Base-by-base conservation (phyloP, 2,797 vertebrate species). In the Podarcis lilfordi region DNA sequence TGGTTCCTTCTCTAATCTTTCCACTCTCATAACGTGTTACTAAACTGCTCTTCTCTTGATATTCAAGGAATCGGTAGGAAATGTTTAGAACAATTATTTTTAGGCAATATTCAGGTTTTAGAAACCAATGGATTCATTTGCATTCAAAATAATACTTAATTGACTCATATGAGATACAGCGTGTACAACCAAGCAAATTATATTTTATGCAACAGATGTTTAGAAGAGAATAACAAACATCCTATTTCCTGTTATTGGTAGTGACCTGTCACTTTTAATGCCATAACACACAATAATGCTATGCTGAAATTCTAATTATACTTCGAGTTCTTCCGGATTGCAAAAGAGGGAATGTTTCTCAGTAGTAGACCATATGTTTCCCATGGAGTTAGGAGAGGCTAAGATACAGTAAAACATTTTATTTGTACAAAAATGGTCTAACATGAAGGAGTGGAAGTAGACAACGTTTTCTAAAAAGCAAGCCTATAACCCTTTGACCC, bases 201-300 rank as follows among this genome's bases (percentile, higher is more conserved):
- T 85, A 76, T 94, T 95, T 94, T 93, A 92, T 92, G 91, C 59
- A 95, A 87, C 93, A 95, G 93, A 93, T 95, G 94, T 92, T 94
- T 82, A 93, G 84, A 84, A 93, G 80, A 85, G 86, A 94, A 90
- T 93, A 93, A 92, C 88, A 92, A 86, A 92, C 71, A 86, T 50
- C 80, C 61, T 66, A n/a, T 84, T 91, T 94, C 29, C 83, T 89
- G 64, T 92, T 93, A 15, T 76, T 69, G 37, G 91, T 93, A 91
- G 59, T 85, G 76, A 91, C 84, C 94, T 94, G 82, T 91, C 59
- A 89, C 85, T 95, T 92, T 69, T 50, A 79, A 3, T 86, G 71
- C 74, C 77, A 90, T 92, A 89, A 87, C 50, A 85, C 59, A 85
- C 85, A 94, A 72, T 86, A 94, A 90, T 40, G 77, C 37, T 13